phyloP scores from a whole-genome alignment of 2,888 invertebrate genomes.

The Sericinus montela region DNA sequence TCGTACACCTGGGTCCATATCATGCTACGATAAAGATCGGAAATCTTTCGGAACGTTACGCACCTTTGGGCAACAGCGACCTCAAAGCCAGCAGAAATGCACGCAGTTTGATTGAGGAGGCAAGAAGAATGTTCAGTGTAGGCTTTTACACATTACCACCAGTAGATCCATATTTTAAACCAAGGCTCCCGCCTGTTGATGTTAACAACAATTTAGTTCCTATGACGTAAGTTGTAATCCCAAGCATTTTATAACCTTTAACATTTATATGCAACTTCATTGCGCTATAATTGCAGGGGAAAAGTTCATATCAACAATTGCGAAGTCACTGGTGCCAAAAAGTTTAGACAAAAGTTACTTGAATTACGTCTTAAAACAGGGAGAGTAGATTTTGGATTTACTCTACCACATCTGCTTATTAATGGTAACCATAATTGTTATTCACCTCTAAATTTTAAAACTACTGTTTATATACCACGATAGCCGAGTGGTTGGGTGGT shows the following conservation, averaged over 20 bases:
- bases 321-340: constrained; percentile 9
- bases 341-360: constrained; percentile 11
- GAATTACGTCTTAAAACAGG: constrained; percentile 19
- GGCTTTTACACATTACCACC: constrained; percentile 19
- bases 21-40: constrained; percentile 13
- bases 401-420: constrained; percentile 14
- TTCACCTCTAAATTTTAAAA: too few relatives aligned
- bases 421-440: constrained; percentile 14
- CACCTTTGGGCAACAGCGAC: background rate
- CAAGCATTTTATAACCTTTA: background rate
- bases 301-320: constrained; percentile 7
- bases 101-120: constrained; percentile 6
- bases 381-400: constrained; percentile 21
- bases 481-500: too few relatives aligned
- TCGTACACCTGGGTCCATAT: constrained; percentile 16
- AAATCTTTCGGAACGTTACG: background rate
- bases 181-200: background rate
- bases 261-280: background rate
- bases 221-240: background rate
- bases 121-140: constrained; percentile 15
- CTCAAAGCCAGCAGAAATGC: constrained; percentile 11
- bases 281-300: constrained; percentile 18
- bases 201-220: background rate
- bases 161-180: constrained; percentile 17
- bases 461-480: too few relatives aligned